phyloP scores from a whole-genome alignment of 2,888 invertebrate genomes.

The Malthinus flaveolus region DNA sequence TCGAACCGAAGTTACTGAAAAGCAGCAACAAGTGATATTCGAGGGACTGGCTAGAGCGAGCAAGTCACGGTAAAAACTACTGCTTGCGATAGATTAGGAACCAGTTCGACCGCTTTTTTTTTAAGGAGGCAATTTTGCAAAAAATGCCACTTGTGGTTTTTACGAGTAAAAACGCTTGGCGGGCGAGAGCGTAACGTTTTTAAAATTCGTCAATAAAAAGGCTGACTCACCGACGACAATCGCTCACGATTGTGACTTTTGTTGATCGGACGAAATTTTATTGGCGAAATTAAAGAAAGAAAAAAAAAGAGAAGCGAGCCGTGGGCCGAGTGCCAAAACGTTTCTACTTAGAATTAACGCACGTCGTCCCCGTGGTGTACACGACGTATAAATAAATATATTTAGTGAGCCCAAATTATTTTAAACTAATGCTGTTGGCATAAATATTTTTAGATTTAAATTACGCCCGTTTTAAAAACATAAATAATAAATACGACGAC shows the following conservation, averaged over 20 bases:
- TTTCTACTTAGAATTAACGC: slow-evolving; percentile 29
- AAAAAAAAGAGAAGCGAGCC: slow-evolving; percentile 11
- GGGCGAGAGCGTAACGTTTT: slow-evolving; percentile 27
- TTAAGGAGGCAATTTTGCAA: slow-evolving; percentile 37
- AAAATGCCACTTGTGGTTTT: slow-evolving; percentile 34
- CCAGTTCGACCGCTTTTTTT: slow-evolving; percentile 38
- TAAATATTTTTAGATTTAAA: slow-evolving; percentile 21
- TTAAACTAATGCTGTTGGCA: slow-evolving; percentile 22
- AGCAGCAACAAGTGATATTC: slow-evolving; percentile 46
- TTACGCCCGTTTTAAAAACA: slow-evolving; percentile 11
- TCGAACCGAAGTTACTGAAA: slow-evolving; percentile 37
- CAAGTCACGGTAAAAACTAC: slow-evolving; percentile 20
- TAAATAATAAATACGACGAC: slow-evolving; percentile 13
- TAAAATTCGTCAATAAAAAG: slow-evolving; percentile 10
- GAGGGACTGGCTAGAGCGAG: slow-evolving; percentile 21
- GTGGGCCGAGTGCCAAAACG: slow-evolving; percentile 29
- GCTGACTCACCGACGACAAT: slow-evolving; percentile 1
- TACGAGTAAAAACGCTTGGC: slow-evolving; percentile 24
- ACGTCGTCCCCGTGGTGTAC: slow-evolving; percentile 26
- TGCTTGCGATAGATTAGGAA: slow-evolving; percentile 32
- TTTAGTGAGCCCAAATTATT: slow-evolving; percentile 24
- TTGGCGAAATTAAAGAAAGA: slow-evolving; percentile 19
- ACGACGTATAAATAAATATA: slow-evolving; percentile 15
- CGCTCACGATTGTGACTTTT: not conserved
- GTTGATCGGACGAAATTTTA: not conserved